Evolutionary conservation across 2,888 invertebrate species (phyloP), one percentile per base, ranked within the genome.

Genomic region (Oxyteleia sp.): DNA sequence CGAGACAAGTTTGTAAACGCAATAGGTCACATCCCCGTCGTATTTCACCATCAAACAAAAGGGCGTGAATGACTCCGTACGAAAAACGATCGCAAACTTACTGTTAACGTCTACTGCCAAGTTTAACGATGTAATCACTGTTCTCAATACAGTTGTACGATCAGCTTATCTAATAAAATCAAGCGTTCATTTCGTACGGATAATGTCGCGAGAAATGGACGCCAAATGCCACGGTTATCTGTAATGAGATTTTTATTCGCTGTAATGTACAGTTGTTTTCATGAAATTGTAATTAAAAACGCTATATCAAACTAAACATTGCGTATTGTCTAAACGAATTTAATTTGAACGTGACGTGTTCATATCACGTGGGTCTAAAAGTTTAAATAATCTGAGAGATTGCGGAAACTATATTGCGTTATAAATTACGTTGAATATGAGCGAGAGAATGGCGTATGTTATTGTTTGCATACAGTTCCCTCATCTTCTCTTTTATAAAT

Each of bases 351-450:
- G 23, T 64, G 51, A 49, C 68, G 32, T 61, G 43, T 43, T 61
- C 51, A 20, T 63, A 55, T 51, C 55, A 57, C 26, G 16, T 49
- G 63, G 15, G 23, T 71, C 20, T 20, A 51, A 47, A 57, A 71
- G 69, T 61, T 69, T 79, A 61, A 55, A 64, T 71, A 79, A 79
- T 63, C 69, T 68, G 63, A 69, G 63, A 64, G 57, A 79, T 71
- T 64, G 63, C 71, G 47, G 55, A 15, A 53, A 38, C 63, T 29
- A 71, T 64, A 51, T 43, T 35, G 55, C 47, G 71, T 71, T 71
- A 71, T 79, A 79, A 79, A 32, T 79, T 71, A 79, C 53, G 13
- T 20, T 51, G 55, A 64, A 78, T 78, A 78, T 78, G 63, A 55
- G 61, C 61, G n/a, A 55, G 53, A 45, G 69, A 53, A 78, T 51